A percentile compares a stretch with the other conserved stretches of the same genome.
phyloP scores from a whole-genome alignment of 1,140 invertebrate species.

The Leptopilina boulardi region DNA sequence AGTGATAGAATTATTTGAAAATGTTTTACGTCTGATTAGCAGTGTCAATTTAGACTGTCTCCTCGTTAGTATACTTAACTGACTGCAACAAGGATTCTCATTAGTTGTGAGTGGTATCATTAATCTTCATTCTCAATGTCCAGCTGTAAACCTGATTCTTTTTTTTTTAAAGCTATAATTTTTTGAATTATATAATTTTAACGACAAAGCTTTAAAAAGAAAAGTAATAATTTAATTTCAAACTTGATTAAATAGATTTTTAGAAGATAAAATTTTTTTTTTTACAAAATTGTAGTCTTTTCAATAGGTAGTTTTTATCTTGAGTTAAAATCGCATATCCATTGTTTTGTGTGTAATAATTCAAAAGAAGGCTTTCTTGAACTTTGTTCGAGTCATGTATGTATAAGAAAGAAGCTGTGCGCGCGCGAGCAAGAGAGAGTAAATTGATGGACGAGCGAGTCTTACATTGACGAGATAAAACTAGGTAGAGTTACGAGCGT shows the following conservation, averaged over 20 bases:
- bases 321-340: not conserved
- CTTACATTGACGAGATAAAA: constrained; percentile 28
- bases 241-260: too few relatives aligned
- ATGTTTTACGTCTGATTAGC: not conserved
- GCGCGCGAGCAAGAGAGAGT: too few relatives aligned
- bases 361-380: constrained; percentile 6
- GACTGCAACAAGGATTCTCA: constrained; percentile 1
- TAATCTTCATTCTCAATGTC: constrained; percentile 9
- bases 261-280: too few relatives aligned
- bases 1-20: not conserved
- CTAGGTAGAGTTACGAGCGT: constrained; percentile 57
- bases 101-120: not conserved
- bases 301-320: too few relatives aligned
- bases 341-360: not conserved
- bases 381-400: constrained; percentile 16
- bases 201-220: too few relatives aligned
- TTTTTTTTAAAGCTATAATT: too few relatives aligned
- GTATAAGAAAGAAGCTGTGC: constrained; percentile 16
- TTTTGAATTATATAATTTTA: too few relatives aligned
- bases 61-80: constrained; percentile 12
- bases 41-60: not conserved
- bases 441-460: constrained; percentile 19
- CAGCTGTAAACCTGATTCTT: not conserved
- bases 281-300: too few relatives aligned
- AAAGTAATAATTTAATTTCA: too few relatives aligned